Evolutionary conservation across 92 coral and sea anemone species (phyloP), one percentile per base, ranked within the genome.

Genomic region (Palythoa heliodiscus): DNA sequence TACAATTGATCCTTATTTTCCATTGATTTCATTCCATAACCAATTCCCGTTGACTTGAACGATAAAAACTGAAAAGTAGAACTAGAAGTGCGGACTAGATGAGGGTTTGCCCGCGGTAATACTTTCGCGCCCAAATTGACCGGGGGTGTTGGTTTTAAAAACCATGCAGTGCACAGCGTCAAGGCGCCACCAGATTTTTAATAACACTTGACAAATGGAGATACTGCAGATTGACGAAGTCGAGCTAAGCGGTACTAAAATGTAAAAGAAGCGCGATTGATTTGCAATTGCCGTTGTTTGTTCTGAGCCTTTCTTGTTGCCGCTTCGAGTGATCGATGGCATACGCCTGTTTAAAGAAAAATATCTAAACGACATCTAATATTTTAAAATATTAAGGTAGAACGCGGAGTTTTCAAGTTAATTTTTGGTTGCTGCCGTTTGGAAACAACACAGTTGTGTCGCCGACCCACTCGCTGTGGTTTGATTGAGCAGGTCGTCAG

Each of bases 101-200:
- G 5, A 9, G 16, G 23, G 48, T 43, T 79, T 79, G 47, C 40
- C 37, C 53, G 75, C 53, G 75, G 83, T n/a, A 14, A 67, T 80
- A 20, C 66, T 80, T 57, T 52, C 73, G 72, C 54, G 74, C 84
- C 25, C 9, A 17, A 48, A 43, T 29, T 29, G 35, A 66, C 84
- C 84, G 84, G 84, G 66, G 84, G 84, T 68, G 84, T 53, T 67
- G 58, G 52, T 12, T 38, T 5, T 4, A 78, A 78, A 80, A 80
- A 47, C 40, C 84, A 22, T 47, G 84, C 43, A 37, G 61, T 20
- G 74, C 74, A 48, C 84, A 80, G 84, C 74, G 39, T 63, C 61
- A 13, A 43, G 84, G 84, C 84, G 74, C 83, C 83, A 78, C 16
- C 54, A 38, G 35, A 60, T 58, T 16, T 60, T 66, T 63, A 66